Evolutionary conservation across 2,797 vertebrate genomes (phyloP).

Genomic region (Urosaurus nigricauda): DNA sequence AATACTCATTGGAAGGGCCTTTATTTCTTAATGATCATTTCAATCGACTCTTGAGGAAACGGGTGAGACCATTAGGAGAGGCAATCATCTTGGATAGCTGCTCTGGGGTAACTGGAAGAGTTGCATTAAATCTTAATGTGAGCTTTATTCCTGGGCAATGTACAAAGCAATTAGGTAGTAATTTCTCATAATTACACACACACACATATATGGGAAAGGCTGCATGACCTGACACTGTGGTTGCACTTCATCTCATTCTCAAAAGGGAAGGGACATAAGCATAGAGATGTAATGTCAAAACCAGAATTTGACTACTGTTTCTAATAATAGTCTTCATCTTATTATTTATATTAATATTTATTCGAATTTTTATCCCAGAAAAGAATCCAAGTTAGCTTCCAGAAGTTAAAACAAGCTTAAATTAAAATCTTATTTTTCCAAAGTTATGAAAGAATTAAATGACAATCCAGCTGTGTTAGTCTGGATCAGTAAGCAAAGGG

Average conservation of each 20-base stretch:
- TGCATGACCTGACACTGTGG: too few relatives aligned
- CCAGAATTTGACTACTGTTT: not conserved
- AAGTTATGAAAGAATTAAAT: too few relatives aligned
- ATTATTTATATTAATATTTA: not conserved
- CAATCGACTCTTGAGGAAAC: constrained; percentile 41
- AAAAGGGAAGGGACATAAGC: not conserved
- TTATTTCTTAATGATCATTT: constrained; percentile 51
- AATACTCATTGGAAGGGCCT: constrained; percentile 36
- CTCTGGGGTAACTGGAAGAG: constrained; percentile 25
- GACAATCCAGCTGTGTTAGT: too few relatives aligned
- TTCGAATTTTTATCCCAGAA: too few relatives aligned
- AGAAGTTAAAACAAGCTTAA: too few relatives aligned
- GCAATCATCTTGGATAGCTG: constrained; percentile 38
- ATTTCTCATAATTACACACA: not conserved
- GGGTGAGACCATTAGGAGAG: constrained; percentile 30
- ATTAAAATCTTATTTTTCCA: too few relatives aligned
- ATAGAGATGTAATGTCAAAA: not conserved
- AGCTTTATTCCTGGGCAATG: constrained; percentile 29
- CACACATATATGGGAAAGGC: not conserved
- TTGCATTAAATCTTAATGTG: constrained; percentile 40
- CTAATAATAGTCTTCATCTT: not conserved
- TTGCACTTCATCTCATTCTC: not conserved
- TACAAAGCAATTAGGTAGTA: constrained; percentile 27
- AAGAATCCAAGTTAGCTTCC: not conserved
- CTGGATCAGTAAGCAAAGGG: too few relatives aligned